Percentiles rank a stretch among this genome's conserved stretches.
Evolutionary conservation across 2,113 vertebrate genomes (phyloP).

Genomic region (Caranx ignobilis): DNA sequence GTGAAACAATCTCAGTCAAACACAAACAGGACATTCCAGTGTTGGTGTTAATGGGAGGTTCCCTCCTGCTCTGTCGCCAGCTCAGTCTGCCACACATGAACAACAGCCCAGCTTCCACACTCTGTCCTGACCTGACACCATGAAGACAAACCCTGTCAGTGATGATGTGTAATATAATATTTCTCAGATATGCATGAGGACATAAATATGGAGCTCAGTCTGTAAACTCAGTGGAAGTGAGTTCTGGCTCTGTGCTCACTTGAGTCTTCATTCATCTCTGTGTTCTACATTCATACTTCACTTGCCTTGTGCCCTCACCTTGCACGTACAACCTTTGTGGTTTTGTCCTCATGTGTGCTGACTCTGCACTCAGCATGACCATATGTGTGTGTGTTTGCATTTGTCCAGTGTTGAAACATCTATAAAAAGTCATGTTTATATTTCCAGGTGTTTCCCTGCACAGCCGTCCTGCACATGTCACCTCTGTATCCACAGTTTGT

Average conservation of each 20-base stretch:
- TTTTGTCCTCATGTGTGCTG: constrained; percentile 1
- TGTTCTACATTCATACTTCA: constrained; percentile 1
- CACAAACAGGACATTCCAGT: constrained; percentile 62
- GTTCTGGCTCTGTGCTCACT: constrained; percentile 40
- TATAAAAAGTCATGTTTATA: neutral
- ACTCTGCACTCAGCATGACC: constrained; percentile 15
- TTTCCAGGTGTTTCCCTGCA: constrained; percentile 14
- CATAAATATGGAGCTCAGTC: neutral
- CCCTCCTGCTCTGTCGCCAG: constrained; percentile 11
- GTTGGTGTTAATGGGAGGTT: constrained; percentile 28
- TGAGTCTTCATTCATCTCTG: constrained; percentile 19
- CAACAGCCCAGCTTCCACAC: constrained; percentile 11
- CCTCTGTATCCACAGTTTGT: constrained; percentile 5
- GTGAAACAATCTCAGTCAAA: neutral
- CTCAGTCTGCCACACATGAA: constrained; percentile 22
- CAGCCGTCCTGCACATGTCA: neutral
- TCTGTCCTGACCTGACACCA: neutral
- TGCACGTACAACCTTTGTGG: constrained; percentile 2
- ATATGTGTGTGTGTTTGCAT: constrained; percentile 9
- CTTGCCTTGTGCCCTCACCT: constrained; percentile 1
- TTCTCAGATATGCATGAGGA: neutral
- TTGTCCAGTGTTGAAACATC: constrained; percentile 4
- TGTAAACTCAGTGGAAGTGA: neutral
- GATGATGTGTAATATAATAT: neutral
- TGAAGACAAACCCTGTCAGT: neutral